Evolutionary conservation across 2,888 invertebrate genomes (phyloP), one percentile per base, ranked within the genome.

Genomic region (Pemphredon lugubris): DNA sequence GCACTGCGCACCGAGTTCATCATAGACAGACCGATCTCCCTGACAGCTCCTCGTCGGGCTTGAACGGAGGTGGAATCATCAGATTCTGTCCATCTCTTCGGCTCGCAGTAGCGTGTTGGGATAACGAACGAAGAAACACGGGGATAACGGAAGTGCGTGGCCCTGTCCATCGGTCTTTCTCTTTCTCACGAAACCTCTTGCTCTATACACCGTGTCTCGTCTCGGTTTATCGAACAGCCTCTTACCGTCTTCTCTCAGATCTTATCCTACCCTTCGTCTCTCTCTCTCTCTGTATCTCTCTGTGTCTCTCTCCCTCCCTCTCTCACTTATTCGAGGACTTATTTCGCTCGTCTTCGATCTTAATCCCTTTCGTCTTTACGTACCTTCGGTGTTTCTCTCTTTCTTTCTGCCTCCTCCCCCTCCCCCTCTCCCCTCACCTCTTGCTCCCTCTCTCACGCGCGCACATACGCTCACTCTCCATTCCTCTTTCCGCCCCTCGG

Each of bases 1-100:
- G 84, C 84, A 84, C 81, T 84, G 87, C 83, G 86, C 86, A 85
- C 83, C 83, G 84, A 87, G 86, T 87, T 86, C 87, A 83, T 88
- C 88, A 86, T 86, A 87, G 86, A 86, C 84, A 83, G 84, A 83
- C 80, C 82, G 82, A 86, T 87, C 84, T 82, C 77, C 71, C 85
- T 86, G 87, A 87, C 87, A 86, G 87, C 83, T 77, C 68, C 79
- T 77, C 79, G 79, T 79, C 81, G 75, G 72, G 72, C 77, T 77
- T 66, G 58, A 74, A 80, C 79, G 70, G 71, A 68, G 61, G 73
- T 76, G 72, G 73, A 81, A 79, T 81, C 74, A 64, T 81, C 84
- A 81, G 82, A 83, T 78, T 83, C 79, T 71, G 75, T 75, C 75
- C 61, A 73, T 73, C 81, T 81, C 81, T 65, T 58, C 68, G 65